A percentile compares a stretch with the other conserved stretches of the same genome.
Conservation (phyloP, 2,797 vertebrate species). For the Emys orbicularis region DNA sequence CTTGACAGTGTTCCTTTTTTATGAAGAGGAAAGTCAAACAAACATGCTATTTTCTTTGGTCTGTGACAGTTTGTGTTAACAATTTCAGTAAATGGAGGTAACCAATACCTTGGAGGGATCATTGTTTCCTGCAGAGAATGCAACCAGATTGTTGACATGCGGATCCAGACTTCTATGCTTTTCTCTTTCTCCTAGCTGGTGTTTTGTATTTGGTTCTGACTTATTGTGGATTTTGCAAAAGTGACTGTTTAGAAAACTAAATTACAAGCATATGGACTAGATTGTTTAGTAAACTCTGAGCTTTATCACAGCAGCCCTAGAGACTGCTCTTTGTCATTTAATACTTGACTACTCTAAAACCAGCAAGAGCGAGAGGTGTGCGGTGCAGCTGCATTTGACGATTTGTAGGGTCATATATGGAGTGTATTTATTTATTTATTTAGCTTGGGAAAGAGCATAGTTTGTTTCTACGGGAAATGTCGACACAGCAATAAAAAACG, state of each 20-base stretch:
- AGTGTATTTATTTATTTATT: background rate
- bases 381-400: background rate
- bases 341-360: background rate
- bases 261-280: constrained; percentile 25
- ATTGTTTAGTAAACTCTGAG: background rate
- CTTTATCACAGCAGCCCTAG: constrained; percentile 5
- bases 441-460: background rate
- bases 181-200: constrained; percentile 44
- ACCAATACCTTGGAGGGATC: background rate
- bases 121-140: background rate
- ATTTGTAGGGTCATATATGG: background rate
- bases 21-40: background rate
- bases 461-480: background rate
- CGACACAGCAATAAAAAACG: background rate
- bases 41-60: background rate
- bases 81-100: background rate
- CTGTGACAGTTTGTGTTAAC: background rate
- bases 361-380: background rate
- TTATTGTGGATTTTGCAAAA: constrained; percentile 49
- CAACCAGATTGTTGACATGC: background rate
- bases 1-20: background rate
- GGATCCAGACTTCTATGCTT: constrained; percentile 1
- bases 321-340: background rate
- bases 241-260: constrained; percentile 64
- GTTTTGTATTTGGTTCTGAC: constrained; percentile 53